Conservation (phyloP, 2,797 vertebrate genomes). For the Rhinichthys osculus region DNA sequence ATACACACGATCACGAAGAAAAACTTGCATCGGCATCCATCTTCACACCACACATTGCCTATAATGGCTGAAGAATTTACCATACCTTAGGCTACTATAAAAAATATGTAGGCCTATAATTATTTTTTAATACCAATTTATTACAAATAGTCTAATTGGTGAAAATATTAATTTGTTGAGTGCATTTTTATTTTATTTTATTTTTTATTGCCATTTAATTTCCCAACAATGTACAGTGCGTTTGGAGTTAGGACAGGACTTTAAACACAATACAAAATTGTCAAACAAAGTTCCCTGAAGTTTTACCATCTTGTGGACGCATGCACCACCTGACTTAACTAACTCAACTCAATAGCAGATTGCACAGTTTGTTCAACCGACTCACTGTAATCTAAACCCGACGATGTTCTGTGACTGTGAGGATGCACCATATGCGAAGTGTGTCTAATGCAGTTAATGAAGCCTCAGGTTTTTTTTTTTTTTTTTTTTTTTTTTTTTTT, state of each 20-base stretch:
- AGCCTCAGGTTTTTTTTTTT: slow-evolving; percentile 74
- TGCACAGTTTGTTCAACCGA: slow-evolving; percentile 50
- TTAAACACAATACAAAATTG: background rate
- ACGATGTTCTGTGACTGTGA: slow-evolving; percentile 63
- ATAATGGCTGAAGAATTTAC: background rate
- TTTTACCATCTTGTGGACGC: background rate
- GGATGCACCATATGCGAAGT: slow-evolving; percentile 73
- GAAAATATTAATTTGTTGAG: background rate
- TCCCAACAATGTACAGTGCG: too few relatives aligned
- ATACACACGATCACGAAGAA: background rate
- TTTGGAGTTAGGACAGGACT: background rate
- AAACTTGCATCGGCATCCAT: slow-evolving; percentile 5
- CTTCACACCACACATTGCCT: too few relatives aligned
- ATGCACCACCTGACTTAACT: slow-evolving; percentile 15
- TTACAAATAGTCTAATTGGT: background rate
- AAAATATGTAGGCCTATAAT: accelerated
- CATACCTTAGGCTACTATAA: background rate
- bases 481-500: slow-evolving; percentile 51
- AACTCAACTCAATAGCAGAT: background rate
- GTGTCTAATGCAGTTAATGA: slow-evolving; percentile 81
- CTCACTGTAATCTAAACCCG: slow-evolving; percentile 58
- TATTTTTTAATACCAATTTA: background rate
- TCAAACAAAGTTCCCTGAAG: background rate
- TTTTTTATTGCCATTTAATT: background rate
- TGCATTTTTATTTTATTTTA: background rate